A percentile compares a stretch with the other conserved stretches of the same genome.
Conservation (phyloP, 2,888 invertebrate genomes). For the Pandemis cinnamomeana region DNA sequence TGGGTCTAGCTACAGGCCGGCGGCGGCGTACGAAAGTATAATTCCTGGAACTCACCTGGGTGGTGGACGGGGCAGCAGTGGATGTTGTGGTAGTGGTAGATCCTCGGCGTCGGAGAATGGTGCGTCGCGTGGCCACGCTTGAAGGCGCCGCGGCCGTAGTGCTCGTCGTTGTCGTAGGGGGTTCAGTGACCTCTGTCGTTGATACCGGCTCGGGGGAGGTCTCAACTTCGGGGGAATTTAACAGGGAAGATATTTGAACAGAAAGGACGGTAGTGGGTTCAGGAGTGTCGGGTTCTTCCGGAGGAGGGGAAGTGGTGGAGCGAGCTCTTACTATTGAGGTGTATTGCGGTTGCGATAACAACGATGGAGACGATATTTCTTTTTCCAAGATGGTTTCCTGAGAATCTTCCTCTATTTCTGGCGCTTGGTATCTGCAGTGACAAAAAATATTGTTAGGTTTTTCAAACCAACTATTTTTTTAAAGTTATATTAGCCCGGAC, state of each 20-base stretch:
- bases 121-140: constrained; percentile 57
- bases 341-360: constrained; percentile 72
- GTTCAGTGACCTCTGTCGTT: constrained; percentile 55
- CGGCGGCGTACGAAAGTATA: constrained; percentile 77
- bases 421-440: constrained; percentile 62
- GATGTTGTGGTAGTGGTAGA: constrained; percentile 60
- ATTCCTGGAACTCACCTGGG: constrained; percentile 85
- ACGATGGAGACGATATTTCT: constrained; percentile 65
- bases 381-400: constrained; percentile 72
- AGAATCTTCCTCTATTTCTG: constrained; percentile 64
- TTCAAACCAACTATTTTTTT: too few species aligned
- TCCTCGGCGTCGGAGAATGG: constrained; percentile 61
- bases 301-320: constrained; percentile 62
- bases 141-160: constrained; percentile 57
- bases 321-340: constrained; percentile 71
- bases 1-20: constrained; percentile 68
- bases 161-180: constrained; percentile 59
- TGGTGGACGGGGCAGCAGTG: constrained; percentile 58
- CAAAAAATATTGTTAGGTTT: neutral
- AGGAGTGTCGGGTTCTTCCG: constrained; percentile 54
- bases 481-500: too few species aligned
- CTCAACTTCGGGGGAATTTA: constrained; percentile 64
- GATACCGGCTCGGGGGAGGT: constrained; percentile 57
- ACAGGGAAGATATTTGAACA: constrained; percentile 76
- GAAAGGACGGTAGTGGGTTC: constrained; percentile 77